A percentile compares a stretch with the other conserved stretches of the same genome.
These are phyloP conservation scores for Congeria kusceri DNA, from an alignment of 2,888 invertebrate genomes.

Conservation along the genomic window DNA sequence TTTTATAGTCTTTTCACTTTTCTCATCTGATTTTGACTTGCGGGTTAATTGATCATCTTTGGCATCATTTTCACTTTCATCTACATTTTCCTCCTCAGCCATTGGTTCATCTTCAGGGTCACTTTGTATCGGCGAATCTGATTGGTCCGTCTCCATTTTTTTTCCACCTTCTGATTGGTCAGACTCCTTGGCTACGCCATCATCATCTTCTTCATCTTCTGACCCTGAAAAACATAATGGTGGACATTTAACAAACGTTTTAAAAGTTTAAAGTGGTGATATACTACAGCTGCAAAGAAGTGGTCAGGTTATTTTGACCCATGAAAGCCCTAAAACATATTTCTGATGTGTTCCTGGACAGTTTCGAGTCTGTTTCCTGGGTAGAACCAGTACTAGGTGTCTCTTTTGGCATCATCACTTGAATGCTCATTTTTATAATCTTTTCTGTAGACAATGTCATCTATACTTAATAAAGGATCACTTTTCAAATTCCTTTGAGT, in stretches of 20 bases:
- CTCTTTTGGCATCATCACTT: no score
- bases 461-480: no score
- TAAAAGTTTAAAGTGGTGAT: not conserved
- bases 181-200: conserved; percentile 37
- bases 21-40: conserved; percentile 1
- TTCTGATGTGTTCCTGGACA: no score
- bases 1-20: not conserved
- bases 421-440: no score
- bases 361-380: no score
- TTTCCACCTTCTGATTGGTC: conserved; percentile 55
- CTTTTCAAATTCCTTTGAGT: no score
- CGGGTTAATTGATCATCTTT: not conserved
- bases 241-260: not conserved
- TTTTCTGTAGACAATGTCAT: no score
- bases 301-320: no score
- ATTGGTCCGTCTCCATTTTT: conserved; percentile 42
- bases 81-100: conserved; percentile 30
- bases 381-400: no score
- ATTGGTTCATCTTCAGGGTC: conserved; percentile 58
- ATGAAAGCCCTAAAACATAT: no score
- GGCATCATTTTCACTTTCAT: conserved; percentile 30
- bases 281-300: no score
- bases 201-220: conserved; percentile 65
- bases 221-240: conserved; percentile 55
- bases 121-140: conserved; percentile 41